Evolutionary conservation across 2,797 vertebrate species (phyloP), one percentile per base, ranked within the genome.

Genomic region (Sebastes variabilis): DNA sequence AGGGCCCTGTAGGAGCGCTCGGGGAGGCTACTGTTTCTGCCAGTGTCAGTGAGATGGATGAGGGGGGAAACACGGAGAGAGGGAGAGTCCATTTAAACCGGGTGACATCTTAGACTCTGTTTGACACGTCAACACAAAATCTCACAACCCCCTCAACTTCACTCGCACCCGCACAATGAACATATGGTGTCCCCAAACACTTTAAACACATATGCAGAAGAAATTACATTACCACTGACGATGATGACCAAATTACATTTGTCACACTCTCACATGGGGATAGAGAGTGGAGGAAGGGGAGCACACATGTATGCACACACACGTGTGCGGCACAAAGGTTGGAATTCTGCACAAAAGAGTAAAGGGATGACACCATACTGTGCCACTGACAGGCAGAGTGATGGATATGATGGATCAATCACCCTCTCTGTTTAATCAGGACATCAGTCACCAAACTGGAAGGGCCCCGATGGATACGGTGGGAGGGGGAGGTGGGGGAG

Each of bases 321-420:
- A 73, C 70, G 82, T 80, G 83, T 79, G 84, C 78, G 2, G 49
- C 11, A 87, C 78, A 89, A 89, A 88, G 85, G 65, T 24, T 65
- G 76, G 72, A 62, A 82, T 84, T 77, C 46, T 56, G 65, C 83
- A 80, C 75, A 93, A 93, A 88, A 60, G 79, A 77, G 72, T 20
- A 22, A 58, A 77, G 82, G 81, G 85, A 88, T 78, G 86, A 83
- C 60, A 14, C 88, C 94, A 92, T 79, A 85, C 94, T 93, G 94
- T 87, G 94, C 74, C 22, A 27, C 20, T 42, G 94, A 94, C 95
- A 93, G 89, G 60, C 38, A 2, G 79, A 64, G 79, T 96, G 95
- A 96, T 95, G 92, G 94, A 96, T 95, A 88, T 89, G 83, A 91
- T 81, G 79, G 88, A 96, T 96, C 94, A 92, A 95, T 96, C 95